Base-by-base conservation (phyloP, 2,888 invertebrate genomes). In the Ormyrus labotus region DNA sequence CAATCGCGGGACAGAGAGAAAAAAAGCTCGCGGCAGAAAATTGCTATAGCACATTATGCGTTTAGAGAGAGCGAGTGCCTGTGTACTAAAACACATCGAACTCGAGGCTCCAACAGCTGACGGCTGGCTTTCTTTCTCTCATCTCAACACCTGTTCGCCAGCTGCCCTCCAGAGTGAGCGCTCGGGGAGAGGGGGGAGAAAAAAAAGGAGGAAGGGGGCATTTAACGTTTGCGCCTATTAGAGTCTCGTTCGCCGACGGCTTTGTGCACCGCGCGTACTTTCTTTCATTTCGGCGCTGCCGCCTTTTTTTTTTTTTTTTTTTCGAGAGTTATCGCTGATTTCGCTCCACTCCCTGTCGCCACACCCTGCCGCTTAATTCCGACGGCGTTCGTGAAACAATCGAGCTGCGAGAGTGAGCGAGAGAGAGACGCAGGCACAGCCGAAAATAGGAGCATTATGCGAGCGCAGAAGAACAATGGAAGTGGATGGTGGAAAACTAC, bases 81-180 rank as follows among this genome's bases (percentile, higher is more conserved):
- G 19, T 19, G 19, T 19, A 19, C 19, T 19, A 19, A 19, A 19
- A 19, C 19, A 19, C 19, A 19, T 19, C 19, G 6, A 69, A n/a
- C 61, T 50, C 53, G 9, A 5, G 34, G 60, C 11, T 3, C 83
- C 84, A 88, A 88, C 88, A 89, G 89, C 89, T 89, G 89, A 90
- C 87, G 47, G 51, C 13, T 57, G 48, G 13, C 50, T 58, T 11
- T 34, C 58, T 65, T 34, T 48, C 57, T 58, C 63, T 47, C 34
- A 13, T 82, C 84, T 80, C 85, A 85, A 86, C 90, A 89, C 90
- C 89, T 90, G 90, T 90, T 89, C 85, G 73, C 87, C 90, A 90
- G 89, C 89, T 89, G 89, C 87, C 79, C 57, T 51, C 47, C 45
- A 53, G 58, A 53, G 58, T 45, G 34, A 13, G 34, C 7, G 34